Conservation (phyloP, 2,113 vertebrate species). For the Trichechus manatus region DNA sequence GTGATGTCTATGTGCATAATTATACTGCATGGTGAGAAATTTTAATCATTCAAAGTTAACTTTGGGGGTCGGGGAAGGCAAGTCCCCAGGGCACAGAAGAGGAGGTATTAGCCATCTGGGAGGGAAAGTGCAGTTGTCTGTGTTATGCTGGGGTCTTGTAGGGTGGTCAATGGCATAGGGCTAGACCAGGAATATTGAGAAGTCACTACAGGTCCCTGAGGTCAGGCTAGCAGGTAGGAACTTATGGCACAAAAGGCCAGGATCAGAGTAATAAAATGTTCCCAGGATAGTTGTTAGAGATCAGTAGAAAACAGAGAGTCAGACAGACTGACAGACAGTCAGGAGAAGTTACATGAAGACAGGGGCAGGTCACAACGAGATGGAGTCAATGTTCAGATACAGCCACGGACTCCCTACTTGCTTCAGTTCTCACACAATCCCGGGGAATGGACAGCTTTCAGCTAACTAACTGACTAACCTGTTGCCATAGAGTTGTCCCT, state of each 20-base stretch:
- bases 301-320: neutral
- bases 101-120: neutral
- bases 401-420: neutral
- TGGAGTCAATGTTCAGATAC: neutral
- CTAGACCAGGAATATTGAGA: neutral
- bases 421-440: neutral
- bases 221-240: neutral
- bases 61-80: neutral
- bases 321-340: neutral
- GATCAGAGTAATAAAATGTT: neutral
- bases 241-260: neutral
- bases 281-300: neutral
- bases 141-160: rapidly evolving
- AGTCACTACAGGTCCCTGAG: neutral
- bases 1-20: neutral
- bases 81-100: neutral
- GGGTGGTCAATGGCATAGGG: neutral
- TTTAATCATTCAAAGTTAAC: neutral
- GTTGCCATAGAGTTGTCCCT: neutral
- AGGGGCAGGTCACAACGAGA: neutral
- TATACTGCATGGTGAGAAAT: neutral
- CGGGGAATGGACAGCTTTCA: neutral
- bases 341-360: neutral
- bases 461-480: neutral
- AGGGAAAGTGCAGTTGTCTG: neutral